Conservation (phyloP, 2,797 vertebrate genomes). For the Remorina albescens region DNA sequence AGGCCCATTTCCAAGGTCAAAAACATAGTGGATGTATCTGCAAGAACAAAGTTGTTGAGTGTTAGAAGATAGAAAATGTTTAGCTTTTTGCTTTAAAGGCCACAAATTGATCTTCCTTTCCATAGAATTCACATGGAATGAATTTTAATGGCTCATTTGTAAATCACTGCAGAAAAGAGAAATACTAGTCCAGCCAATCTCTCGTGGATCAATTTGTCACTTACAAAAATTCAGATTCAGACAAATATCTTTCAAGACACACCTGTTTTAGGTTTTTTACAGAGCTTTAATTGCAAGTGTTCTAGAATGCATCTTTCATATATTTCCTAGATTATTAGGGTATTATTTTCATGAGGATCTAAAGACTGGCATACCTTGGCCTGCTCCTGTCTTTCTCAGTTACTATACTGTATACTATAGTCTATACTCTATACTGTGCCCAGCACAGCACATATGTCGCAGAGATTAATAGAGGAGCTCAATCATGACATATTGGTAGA, state of each 20-base stretch:
- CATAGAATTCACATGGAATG: no score
- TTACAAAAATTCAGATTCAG: no score
- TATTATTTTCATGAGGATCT: neutral
- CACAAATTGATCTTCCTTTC: neutral
- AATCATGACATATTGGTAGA: neutral
- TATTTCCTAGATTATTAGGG: neutral
- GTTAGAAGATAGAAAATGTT: neutral
- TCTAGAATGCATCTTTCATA: neutral
- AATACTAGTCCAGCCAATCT: neutral
- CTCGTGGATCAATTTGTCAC: neutral
- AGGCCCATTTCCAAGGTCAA: constrained; percentile 97
- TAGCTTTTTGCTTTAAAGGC: neutral
- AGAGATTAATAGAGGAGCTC: neutral
- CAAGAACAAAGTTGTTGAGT: neutral
- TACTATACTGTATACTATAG: no score
- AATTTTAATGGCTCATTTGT: neutral
- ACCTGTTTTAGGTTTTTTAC: neutral
- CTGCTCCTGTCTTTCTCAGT: neutral
- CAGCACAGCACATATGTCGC: neutral
- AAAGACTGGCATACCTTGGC: neutral
- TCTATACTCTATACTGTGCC: no score
- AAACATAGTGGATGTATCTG: constrained; percentile 91
- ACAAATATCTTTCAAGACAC: neutral
- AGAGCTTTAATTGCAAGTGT: neutral
- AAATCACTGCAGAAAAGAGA: neutral